Base-by-base conservation (phyloP, 2,113 vertebrate genomes). In the Casuarius casuarius region DNA sequence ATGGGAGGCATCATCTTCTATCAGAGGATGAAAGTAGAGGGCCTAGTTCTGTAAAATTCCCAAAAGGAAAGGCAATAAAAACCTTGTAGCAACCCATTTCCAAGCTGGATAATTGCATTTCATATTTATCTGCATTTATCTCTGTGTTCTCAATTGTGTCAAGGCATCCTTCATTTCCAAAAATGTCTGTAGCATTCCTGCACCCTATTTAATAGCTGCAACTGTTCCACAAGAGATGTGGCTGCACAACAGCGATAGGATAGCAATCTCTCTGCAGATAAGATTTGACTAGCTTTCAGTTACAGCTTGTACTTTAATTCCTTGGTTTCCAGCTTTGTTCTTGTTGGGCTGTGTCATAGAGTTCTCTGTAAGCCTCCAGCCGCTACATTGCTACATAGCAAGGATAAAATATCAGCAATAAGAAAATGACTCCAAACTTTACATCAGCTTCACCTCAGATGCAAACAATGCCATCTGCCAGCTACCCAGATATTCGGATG, bases 51-150 rank as follows among this genome's bases (percentile, higher is more conserved):
- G 44, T 51, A 88, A 83, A 92, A 90, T 33, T 92, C 63, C 44
- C 44, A 26, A 52, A 82, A 90, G 46, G 29, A 58, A 90, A 83
- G 29, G 78, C 54, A 93, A 4, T 88, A 86, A 90, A 65, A 90
- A 76, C 35, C n/a, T 59, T 19, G 35, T 23, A 46, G 40, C 54
- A 63, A 87, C 20, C 22, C 26, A n/a, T 77, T 90, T 92, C 76
- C 86, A 90, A 77, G 83, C 33, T 70, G 61, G 65, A 66, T 80
- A 94, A 86, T 54, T 90, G 42, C 46, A 77, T 88, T 94, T 76
- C 18, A 13, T 7, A 17, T 90, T 73, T 63, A 65, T 63, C 63
- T 83, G 29, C 67, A 49, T 86, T 86, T 92, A 86, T 77, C 83
- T 88, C 75, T 35, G 46, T 59, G 56, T 59, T 59, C 56, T 59